Conservation (phyloP, 2,888 invertebrate genomes). For the Pteria penguin region DNA sequence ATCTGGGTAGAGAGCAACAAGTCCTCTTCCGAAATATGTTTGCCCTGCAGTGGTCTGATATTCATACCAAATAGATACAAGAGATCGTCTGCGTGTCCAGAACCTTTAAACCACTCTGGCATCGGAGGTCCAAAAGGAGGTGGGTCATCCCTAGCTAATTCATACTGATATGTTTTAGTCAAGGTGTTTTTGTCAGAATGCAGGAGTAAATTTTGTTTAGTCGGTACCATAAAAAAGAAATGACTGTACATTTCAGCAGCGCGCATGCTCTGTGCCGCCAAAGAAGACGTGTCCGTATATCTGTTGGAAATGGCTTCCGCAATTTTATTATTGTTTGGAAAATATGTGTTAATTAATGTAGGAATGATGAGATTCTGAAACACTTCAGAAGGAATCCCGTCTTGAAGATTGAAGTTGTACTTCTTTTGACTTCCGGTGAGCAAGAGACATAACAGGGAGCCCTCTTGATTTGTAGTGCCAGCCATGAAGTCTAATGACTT, state of each 20-base stretch:
- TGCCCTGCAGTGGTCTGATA: slow-evolving; percentile 8
- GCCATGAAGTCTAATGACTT: slow-evolving; percentile 87
- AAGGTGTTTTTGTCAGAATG: background rate
- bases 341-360: background rate
- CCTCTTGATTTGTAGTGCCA: slow-evolving; percentile 96
- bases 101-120: slow-evolving; percentile 66
- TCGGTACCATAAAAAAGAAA: slow-evolving; percentile 3
- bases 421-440: background rate
- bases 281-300: slow-evolving; percentile 1
- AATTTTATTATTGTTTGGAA: background rate
- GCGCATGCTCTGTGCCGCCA: slow-evolving; percentile 5
- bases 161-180: background rate
- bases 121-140: slow-evolving; percentile 51
- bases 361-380: background rate
- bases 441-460: slow-evolving; percentile 82
- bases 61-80: slow-evolving; percentile 45
- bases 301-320: background rate
- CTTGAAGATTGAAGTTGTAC: background rate
- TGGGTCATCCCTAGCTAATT: slow-evolving; percentile 15
- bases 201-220: background rate
- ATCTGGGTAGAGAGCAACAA: slow-evolving; percentile 89
- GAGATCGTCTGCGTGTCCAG: slow-evolving; percentile 69
- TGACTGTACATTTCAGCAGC: background rate
- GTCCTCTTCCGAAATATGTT: slow-evolving; percentile 90
- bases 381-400: slow-evolving; percentile 1